Evolutionary conservation across 2,797 vertebrate species (phyloP).

Genomic region (Mycteria americana): DNA sequence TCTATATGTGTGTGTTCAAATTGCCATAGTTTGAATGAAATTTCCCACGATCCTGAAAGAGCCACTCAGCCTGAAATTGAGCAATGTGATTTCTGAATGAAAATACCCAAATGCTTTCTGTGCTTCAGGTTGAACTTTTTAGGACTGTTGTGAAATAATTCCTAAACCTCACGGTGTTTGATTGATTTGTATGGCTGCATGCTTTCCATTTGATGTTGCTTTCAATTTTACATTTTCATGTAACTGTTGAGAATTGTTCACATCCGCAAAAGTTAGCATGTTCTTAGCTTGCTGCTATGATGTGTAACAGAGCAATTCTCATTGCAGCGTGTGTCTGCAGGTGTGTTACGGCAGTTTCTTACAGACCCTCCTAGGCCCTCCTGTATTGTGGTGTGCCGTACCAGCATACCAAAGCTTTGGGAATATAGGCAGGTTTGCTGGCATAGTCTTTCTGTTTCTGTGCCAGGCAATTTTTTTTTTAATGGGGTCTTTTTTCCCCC

Average conservation of each 20-base stretch:
- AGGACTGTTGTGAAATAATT: conserved; percentile 63
- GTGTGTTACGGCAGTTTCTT: neutral
- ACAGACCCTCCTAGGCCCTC: neutral
- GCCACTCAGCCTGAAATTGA: conserved; percentile 38
- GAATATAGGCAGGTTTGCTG: neutral
- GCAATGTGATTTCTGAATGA: neutral
- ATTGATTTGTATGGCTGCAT: conserved; percentile 52
- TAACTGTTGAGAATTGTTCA: conserved; percentile 54
- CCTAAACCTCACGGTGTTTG: conserved; percentile 41
- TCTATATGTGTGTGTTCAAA: conserved; percentile 1
- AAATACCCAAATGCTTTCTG: neutral
- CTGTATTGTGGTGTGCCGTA: neutral
- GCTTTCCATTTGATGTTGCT: conserved; percentile 1
- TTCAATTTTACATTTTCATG: conserved; percentile 17
- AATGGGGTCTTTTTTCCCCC: neutral
- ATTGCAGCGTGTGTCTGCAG: conserved; percentile 21
- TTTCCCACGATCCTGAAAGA: conserved; percentile 55
- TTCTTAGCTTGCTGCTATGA: conserved; percentile 30
- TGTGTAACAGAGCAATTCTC: neutral
- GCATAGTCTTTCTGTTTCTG: neutral
- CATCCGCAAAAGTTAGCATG: conserved; percentile 42
- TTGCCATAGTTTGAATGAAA: conserved; percentile 9
- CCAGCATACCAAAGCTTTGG: neutral
- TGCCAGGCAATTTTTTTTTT: neutral
- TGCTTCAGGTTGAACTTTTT: conserved; percentile 58